Evolutionary conservation across 2,113 vertebrate genomes (phyloP).

Genomic region (Lagenorhynchus albirostris): DNA sequence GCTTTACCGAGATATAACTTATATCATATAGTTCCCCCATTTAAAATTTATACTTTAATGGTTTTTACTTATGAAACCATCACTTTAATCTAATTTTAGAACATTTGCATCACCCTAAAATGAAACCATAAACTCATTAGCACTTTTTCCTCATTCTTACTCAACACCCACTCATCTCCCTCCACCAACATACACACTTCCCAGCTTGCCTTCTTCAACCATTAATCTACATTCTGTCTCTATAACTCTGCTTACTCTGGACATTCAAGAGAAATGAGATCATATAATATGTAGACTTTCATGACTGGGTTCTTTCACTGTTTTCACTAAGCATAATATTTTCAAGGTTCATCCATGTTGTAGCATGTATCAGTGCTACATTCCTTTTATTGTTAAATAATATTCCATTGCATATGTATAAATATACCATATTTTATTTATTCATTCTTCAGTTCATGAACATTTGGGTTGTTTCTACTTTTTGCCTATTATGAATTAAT

Average conservation of each 20-base stretch:
- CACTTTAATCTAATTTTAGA: background rate
- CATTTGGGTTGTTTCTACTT: background rate
- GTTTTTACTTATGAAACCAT: background rate
- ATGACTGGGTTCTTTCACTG: background rate
- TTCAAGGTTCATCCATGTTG: background rate
- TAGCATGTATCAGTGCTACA: background rate
- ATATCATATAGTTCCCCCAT: background rate
- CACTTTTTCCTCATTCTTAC: background rate
- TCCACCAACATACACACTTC: background rate
- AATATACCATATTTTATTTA: background rate
- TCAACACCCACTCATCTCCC: background rate
- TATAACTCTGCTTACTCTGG: background rate
- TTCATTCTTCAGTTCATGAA: background rate
- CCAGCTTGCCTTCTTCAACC: background rate
- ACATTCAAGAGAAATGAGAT: background rate
- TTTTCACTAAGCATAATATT: background rate
- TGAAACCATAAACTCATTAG: background rate
- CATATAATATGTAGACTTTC: background rate
- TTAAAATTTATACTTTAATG: background rate
- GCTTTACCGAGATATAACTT: background rate
- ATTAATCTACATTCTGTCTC: background rate
- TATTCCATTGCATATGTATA: background rate
- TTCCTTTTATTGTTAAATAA: background rate
- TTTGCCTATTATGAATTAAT: background rate
- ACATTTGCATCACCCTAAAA: background rate